Evolutionary conservation across 2,797 vertebrate species (phyloP), one percentile per base, ranked within the genome.

Genomic region (Centroberyx gerrardi): DNA sequence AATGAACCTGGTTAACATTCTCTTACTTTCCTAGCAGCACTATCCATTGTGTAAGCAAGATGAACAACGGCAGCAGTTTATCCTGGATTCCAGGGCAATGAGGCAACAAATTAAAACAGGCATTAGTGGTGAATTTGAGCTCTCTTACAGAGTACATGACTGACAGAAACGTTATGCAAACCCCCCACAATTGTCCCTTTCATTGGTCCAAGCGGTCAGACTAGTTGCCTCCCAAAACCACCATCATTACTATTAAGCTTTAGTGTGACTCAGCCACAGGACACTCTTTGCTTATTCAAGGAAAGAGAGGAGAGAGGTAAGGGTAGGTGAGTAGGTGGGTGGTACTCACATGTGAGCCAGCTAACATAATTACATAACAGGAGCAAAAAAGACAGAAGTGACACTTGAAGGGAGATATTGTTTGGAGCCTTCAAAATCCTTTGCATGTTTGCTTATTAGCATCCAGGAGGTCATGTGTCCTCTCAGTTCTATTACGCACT

Each of bases 91-190:
- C 87, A 90, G 83, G 78, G 86, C 88, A 90, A 88, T 85, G 87
- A 92, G 87, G 89, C 87, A 90, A 90, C 90, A 91, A 89, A 92
- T 92, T 89, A 87, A 92, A 91, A 88, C 69, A 84, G 78, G 78
- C 84, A 89, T 90, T 84, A 79, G 86, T 53, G 61, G 76, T 87
- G 87, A 91, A 90, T 88, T 81, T 83, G 84, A 92, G 90, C 90
- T 86, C 72, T 84, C 74, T 72, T 13, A 78, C 59, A 4, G 79
- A 86, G 86, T 61, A 90, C 91, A 90, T 90, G 90, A 93, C 88
- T 89, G 90, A 91, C 90, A 91, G 87, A 80, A 75, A 68, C 71
- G 58, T 87, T 82, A 87, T 70, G 87, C 85, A 88, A 90, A 88
- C 81, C 80, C 27, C 42, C 36, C 44, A 93, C 90, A 92, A 88